Evolutionary conservation across 35 echinoderm and acorn worm species (phyloP).

Genomic region (Apostichopus japonicus): DNA sequence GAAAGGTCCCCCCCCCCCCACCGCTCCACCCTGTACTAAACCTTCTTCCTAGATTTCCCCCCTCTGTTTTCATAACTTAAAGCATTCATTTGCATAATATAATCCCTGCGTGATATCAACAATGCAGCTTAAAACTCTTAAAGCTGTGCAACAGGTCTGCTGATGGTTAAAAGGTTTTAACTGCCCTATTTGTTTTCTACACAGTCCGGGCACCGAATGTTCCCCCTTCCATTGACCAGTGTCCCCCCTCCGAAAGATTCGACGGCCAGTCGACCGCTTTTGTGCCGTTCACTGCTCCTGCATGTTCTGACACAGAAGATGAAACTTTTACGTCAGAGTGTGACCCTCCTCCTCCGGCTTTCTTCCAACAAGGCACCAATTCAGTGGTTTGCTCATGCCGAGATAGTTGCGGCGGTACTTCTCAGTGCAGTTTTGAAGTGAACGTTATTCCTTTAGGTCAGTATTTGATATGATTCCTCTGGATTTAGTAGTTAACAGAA

Average conservation of each 20-base stretch:
- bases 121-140: too few relatives aligned
- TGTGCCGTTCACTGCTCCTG: neutral
- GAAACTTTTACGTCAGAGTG: neutral
- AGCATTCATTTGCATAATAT: too few relatives aligned
- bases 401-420: neutral
- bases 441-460: neutral
- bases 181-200: neutral
- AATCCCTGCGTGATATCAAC: too few relatives aligned
- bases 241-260: neutral
- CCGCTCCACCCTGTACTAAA: too few relatives aligned
- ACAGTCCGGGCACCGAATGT: neutral
- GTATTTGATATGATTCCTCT: neutral
- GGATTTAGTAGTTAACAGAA: too few relatives aligned
- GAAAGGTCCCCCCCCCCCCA: too few relatives aligned
- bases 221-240: neutral
- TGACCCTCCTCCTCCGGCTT: neutral
- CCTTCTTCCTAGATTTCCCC: too few relatives aligned
- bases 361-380: neutral
- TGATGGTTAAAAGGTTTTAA: too few relatives aligned
- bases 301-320: neutral
- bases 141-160: too few relatives aligned
- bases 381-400: neutral
- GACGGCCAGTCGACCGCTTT: neutral
- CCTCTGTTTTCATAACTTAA: too few relatives aligned
- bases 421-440: conserved; percentile 7